A percentile compares a stretch with the other conserved stretches of the same genome.
Evolutionary conservation across 2,888 invertebrate genomes (phyloP).

Genomic region (Yponomeuta cagnagella): DNA sequence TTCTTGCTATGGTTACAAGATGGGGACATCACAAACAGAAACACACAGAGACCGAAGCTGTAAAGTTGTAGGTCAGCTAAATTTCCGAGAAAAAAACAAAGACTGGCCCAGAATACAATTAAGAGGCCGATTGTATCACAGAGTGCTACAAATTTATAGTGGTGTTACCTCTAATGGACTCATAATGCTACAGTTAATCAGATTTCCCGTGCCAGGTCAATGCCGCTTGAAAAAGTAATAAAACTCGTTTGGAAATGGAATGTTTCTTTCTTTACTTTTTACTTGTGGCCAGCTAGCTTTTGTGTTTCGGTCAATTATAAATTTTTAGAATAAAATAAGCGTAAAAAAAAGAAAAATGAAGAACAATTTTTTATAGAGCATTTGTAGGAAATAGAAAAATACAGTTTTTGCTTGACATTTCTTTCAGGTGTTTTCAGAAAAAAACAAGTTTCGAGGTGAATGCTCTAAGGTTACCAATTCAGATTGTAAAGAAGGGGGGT

Average conservation of each 20-base stretch:
- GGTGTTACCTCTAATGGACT: slow-evolving; percentile 5
- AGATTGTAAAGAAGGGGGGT: too few species aligned
- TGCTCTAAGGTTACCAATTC: too few species aligned
- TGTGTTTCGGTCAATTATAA: too few species aligned
- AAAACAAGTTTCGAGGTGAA: too few species aligned
- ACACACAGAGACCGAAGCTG: not conserved
- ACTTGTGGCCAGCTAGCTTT: not conserved
- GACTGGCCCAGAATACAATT: not conserved
- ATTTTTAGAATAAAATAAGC: too few species aligned
- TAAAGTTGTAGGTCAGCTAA: not conserved
- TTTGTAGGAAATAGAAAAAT: too few species aligned
- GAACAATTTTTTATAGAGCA: too few species aligned
- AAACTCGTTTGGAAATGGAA: not conserved
- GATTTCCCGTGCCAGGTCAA: not conserved
- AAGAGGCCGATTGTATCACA: not conserved
- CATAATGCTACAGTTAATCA: slow-evolving; percentile 3
- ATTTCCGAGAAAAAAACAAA: not conserved
- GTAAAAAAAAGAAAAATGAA: too few species aligned
- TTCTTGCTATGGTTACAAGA: too few species aligned
- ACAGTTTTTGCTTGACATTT: too few species aligned
- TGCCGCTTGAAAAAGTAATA: not conserved
- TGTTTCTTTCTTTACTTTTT: not conserved
- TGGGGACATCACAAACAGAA: too few species aligned
- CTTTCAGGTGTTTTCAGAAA: too few species aligned
- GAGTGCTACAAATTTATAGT: not conserved